Percentiles rank a stretch among this genome's conserved stretches.
phyloP scores from a whole-genome alignment of 1,140 invertebrate species.

The Tenebrio molitor region DNA sequence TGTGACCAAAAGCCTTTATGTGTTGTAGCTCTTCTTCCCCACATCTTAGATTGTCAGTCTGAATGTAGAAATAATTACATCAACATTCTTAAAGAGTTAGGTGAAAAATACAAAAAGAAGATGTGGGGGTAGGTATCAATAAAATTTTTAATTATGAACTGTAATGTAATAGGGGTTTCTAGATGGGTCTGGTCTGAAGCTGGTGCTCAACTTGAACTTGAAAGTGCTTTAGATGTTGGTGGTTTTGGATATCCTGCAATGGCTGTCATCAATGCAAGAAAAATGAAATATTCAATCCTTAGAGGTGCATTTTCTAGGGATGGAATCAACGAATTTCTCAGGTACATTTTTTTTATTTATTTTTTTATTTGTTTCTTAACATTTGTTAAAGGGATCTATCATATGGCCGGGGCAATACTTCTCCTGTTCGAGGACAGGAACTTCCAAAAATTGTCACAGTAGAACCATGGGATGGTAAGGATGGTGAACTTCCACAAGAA shows the following conservation, averaged over 20 bases:
- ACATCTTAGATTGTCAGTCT: constrained; percentile 97
- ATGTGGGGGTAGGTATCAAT: constrained; percentile 94
- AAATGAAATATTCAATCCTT: constrained; percentile 96
- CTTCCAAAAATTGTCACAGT: constrained; percentile 83
- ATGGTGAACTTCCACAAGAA: constrained; percentile 89
- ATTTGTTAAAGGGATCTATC: constrained; percentile 93
- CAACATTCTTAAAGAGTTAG: constrained; percentile 79
- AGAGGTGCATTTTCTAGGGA: constrained; percentile 94
- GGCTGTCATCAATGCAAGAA: constrained; percentile 96
- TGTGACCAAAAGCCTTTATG: constrained; percentile 93
- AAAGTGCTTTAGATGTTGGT: constrained; percentile 93
- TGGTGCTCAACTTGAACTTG: constrained; percentile 90
- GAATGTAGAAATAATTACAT: constrained; percentile 94
- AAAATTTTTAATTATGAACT: too few relatives aligned
- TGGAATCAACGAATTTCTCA: constrained; percentile 77
- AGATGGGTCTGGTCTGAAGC: constrained; percentile 98
- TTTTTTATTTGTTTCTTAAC: constrained; percentile 60
- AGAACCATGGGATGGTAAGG: constrained; percentile 97
- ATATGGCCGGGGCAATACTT: constrained; percentile 94
- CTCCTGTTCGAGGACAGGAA: constrained; percentile 87
- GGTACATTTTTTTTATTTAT: constrained; percentile 52
- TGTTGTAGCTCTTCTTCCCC: constrained; percentile 93
- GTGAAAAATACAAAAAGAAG: constrained; percentile 95
- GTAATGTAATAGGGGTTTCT: too few relatives aligned
- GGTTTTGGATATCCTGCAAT: constrained; percentile 94